Evolutionary conservation across 1,140 invertebrate species (phyloP), one percentile per base, ranked within the genome.

Genomic region (Hylyphantes graminicola): DNA sequence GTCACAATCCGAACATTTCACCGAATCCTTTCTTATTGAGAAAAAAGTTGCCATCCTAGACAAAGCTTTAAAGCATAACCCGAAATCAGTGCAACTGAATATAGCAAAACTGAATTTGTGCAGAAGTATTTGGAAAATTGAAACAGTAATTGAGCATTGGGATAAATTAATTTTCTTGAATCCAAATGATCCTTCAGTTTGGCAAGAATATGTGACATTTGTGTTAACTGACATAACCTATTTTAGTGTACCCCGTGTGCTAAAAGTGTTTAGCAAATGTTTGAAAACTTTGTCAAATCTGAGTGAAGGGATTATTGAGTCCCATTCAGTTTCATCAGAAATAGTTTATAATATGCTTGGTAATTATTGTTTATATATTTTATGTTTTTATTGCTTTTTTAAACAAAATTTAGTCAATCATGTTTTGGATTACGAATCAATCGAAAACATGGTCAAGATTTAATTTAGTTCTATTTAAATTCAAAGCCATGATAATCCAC

Each of bases 41-140:
- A 91, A 90, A 84, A 91, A 91, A 85, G 68, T 90, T 21, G 85
- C 90, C 15, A 90, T 92, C 64, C 78, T 91, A 48, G 89, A 91
- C 7, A 89, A 90, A 86, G 91, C 91, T 21, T 85, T 92, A n/a
- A 88, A 89, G 77, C 84, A 87, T 19, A 92, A 92, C 87, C 90
- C 90, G 0, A 88, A 86, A 51, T 88, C 87, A 35, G 85, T 91
- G 21, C 78, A 88, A 17, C 83, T 92, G 53, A 88, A 89, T 57
- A 57, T 91, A 19, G 86, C 87, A 51, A 89, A 89, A 76, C 84
- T 91, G 15, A 88, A 90, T 72, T 77, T 91, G 6, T 87, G 88
- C 72, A 82, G 87, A 64, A 87, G 89, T 63, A 82, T 89, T 15
- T 89, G 88, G 89, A 89, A 91, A 17, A 63, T 87, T 63, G 87